These are phyloP conservation scores for Notolabrus celidotus DNA, from an alignment of 2,797 vertebrate genomes.

Conservation along the genomic window DNA sequence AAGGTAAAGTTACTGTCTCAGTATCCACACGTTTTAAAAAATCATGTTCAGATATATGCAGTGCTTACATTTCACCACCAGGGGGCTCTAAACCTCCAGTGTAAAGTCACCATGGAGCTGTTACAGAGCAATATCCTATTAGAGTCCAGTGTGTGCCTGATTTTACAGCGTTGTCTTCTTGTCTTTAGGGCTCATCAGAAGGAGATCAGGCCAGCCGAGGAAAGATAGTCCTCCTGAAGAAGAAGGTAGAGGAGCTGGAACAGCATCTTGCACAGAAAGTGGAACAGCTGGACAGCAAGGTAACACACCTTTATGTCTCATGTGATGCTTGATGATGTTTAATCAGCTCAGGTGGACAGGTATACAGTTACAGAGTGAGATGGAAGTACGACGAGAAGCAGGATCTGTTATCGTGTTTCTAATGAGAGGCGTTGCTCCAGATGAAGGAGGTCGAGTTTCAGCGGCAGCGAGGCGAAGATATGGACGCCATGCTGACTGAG, in stretches of 20 bases:
- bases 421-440: slow-evolving; percentile 58
- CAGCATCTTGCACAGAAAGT: slow-evolving; percentile 85
- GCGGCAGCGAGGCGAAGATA: slow-evolving; percentile 85
- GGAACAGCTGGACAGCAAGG: slow-evolving; percentile 86
- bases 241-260: slow-evolving; percentile 91
- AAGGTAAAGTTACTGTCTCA: no score
- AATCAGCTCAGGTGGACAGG: no score
- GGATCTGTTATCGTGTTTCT: not conserved
- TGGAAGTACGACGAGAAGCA: no score
- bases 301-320: slow-evolving; percentile 36
- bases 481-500: slow-evolving; percentile 90
- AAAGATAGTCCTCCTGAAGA: slow-evolving; percentile 91
- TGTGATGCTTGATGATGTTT: no score
- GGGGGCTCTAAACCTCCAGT: not conserved
- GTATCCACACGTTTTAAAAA: no score
- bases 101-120: not conserved
- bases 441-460: slow-evolving; percentile 82
- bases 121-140: not conserved
- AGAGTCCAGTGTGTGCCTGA: not conserved
- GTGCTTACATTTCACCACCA: slow-evolving; percentile 1
- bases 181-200: slow-evolving; percentile 78
- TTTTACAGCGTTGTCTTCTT: not conserved
- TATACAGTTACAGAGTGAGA: not conserved
- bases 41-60: no score
- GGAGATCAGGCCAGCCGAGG: slow-evolving; percentile 90